These are phyloP conservation scores for Lophius americanus DNA, from an alignment of 2,797 vertebrate species.

Conservation along the genomic window DNA sequence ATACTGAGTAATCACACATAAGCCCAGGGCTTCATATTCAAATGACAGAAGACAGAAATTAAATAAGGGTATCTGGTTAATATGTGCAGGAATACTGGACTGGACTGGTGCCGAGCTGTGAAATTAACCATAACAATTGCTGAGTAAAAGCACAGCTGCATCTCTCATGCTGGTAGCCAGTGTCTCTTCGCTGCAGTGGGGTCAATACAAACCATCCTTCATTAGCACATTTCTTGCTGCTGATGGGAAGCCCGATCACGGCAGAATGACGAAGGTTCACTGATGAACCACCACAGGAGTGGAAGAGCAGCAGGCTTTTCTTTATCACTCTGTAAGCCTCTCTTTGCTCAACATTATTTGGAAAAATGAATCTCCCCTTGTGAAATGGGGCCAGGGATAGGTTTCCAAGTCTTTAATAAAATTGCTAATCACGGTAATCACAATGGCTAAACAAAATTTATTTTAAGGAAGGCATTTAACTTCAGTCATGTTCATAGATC, in stretches of 20 bases:
- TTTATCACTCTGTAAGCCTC: conserved; percentile 58
- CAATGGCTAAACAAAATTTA: conserved; percentile 9
- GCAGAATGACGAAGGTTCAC: conserved; percentile 21
- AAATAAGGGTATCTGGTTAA: conserved; percentile 1
- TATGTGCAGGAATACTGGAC: conserved; percentile 7
- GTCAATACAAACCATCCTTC: conserved; percentile 32
- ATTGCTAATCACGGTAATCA: conserved; percentile 36
- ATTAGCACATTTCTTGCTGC: conserved; percentile 12
- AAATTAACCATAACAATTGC: conserved; percentile 18
- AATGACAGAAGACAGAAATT: not conserved
- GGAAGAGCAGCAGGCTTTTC: conserved; percentile 35
- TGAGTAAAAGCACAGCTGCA: conserved; percentile 26
- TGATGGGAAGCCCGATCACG: conserved; percentile 20
- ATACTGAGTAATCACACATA: not conserved
- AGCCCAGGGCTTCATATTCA: not conserved
- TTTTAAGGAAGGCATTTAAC: conserved; percentile 2
- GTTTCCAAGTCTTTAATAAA: conserved; percentile 45
- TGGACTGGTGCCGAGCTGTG: conserved; percentile 22
- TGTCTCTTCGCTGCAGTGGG: conserved; percentile 30
- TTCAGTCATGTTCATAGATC: not conserved
- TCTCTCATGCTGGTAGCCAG: conserved; percentile 33
- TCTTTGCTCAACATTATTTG: conserved; percentile 51
- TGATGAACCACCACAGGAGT: conserved; percentile 42
- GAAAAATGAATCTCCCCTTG: conserved; percentile 60
- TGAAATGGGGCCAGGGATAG: conserved; percentile 45